Conservation (phyloP, 2,888 invertebrate species). For the Drepanosiphum platanoidis region DNA sequence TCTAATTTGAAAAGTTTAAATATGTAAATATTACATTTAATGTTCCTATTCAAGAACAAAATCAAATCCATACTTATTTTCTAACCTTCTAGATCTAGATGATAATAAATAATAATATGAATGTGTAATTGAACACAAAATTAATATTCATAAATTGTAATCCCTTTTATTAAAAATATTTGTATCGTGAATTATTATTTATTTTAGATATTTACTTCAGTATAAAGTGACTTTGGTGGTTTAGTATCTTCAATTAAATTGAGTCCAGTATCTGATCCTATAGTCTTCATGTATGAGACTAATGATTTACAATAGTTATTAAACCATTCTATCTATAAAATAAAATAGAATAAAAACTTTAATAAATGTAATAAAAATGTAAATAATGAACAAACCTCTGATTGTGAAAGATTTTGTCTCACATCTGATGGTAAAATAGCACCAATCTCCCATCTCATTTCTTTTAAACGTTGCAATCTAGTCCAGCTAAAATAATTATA, state of each 20-base stretch:
- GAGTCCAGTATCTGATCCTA: slow-evolving; percentile 83
- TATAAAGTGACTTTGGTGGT: slow-evolving; percentile 91
- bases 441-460: slow-evolving; percentile 96
- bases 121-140: too few species aligned
- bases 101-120: too few species aligned
- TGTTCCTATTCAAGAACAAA: too few species aligned
- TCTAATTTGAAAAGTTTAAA: too few species aligned
- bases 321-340: slow-evolving; percentile 78
- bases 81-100: too few species aligned
- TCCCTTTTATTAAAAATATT: too few species aligned
- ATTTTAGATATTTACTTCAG: slow-evolving; percentile 83
- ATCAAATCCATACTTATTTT: too few species aligned
- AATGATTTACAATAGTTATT: slow-evolving; percentile 86
- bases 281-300: slow-evolving; percentile 88
- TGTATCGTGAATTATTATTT: too few species aligned
- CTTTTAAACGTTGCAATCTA: slow-evolving; percentile 81
- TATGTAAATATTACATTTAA: too few species aligned
- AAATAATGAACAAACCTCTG: slow-evolving; percentile 71
- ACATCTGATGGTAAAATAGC: slow-evolving; percentile 89
- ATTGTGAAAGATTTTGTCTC: slow-evolving; percentile 79
- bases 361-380: background rate
- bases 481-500: slow-evolving; percentile 71
- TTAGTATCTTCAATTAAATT: slow-evolving; percentile 88
- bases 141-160: too few species aligned
- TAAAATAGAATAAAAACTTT: background rate